Evolutionary conservation across 2,888 invertebrate species (phyloP).

Genomic region (Drosophila flavopinicola): DNA sequence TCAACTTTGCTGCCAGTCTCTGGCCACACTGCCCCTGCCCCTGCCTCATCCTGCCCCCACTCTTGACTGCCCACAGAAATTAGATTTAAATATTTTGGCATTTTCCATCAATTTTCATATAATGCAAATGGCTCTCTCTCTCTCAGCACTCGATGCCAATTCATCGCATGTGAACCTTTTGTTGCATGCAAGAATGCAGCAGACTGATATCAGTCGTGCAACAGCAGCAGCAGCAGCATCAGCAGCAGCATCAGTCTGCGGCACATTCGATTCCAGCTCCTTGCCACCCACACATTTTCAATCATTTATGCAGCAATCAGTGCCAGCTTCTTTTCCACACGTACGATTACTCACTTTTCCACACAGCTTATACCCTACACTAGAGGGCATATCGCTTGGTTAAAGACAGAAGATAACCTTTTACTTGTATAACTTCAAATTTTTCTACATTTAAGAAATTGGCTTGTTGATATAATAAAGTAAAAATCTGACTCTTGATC

Average conservation of each 20-base stretch:
- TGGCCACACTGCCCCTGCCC: not conserved
- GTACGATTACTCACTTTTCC: constrained; percentile 61
- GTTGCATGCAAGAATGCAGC: constrained; percentile 57
- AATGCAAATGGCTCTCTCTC: constrained; percentile 29
- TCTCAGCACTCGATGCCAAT: constrained; percentile 12
- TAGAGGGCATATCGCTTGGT: not conserved
- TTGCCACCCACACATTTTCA: constrained; percentile 52
- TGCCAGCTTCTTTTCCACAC: constrained; percentile 71
- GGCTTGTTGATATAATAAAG: too few species aligned
- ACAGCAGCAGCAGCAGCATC: constrained; percentile 5
- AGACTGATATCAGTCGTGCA: constrained; percentile 55
- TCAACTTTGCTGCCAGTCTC: constrained; percentile 34
- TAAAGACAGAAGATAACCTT: not conserved
- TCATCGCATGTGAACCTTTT: constrained; percentile 46
- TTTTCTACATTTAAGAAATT: too few species aligned
- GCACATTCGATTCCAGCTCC: constrained; percentile 25
- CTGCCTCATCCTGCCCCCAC: not conserved
- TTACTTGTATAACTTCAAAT: too few species aligned
- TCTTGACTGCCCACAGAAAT: constrained; percentile 47
- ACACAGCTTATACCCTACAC: constrained; percentile 19
- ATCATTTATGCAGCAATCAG: constrained; percentile 76
- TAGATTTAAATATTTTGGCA: constrained; percentile 79
- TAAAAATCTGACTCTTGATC: too few species aligned
- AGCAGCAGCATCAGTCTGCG: constrained; percentile 26
- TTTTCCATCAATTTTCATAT: constrained; percentile 76